A percentile compares a stretch with the other conserved stretches of the same genome.
Conservation (phyloP, 2,113 vertebrate genomes). For the Puffinus mauretanicus region DNA sequence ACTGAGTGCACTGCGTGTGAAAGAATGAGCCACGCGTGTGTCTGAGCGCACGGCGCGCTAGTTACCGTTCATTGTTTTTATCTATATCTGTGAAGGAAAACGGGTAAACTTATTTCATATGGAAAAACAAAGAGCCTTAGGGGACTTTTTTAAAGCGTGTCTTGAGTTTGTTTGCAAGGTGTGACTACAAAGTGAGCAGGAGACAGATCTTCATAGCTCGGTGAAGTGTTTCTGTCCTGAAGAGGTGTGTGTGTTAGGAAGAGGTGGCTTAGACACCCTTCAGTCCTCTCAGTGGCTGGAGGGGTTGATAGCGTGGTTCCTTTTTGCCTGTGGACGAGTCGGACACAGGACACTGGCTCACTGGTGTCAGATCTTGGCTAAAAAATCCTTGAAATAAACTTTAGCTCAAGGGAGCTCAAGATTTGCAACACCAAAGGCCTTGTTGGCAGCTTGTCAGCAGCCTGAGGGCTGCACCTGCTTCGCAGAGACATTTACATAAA, state of each 20-base stretch:
- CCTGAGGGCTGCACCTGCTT: slow-evolving; percentile 3
- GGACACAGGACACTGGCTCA: background rate
- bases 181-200: background rate
- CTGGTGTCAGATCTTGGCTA: background rate
- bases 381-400: background rate
- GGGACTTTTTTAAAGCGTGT: background rate
- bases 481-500: background rate
- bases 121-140: background rate
- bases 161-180: background rate
- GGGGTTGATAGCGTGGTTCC: accelerated
- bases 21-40: accelerated
- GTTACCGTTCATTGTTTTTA: accelerated
- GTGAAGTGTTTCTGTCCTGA: background rate
- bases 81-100: background rate
- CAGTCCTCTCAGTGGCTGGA: accelerated
- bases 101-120: background rate
- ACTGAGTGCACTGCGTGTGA: accelerated
- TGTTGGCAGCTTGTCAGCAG: slow-evolving; percentile 16
- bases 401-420: background rate
- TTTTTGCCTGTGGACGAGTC: background rate
- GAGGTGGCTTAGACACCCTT: background rate
- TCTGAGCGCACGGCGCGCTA: accelerated
- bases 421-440: background rate
- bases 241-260: accelerated
- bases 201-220: background rate